phyloP scores from a whole-genome alignment of 2,113 vertebrate genomes.

The Monopterus albus region DNA sequence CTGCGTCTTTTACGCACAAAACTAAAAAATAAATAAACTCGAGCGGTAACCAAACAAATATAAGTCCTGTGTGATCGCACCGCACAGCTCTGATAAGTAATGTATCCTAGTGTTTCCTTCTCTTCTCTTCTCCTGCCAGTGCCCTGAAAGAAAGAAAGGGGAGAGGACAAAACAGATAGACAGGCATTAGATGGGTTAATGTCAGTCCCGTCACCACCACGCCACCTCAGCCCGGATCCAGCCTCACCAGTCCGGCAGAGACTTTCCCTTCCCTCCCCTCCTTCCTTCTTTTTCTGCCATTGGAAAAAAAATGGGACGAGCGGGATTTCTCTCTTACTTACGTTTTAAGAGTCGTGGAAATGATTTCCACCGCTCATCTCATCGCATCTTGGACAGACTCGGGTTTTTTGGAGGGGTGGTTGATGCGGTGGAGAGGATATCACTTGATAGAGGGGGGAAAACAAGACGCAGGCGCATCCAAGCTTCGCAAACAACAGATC shows the following conservation, averaged over 20 bases:
- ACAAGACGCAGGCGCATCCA: conserved; percentile 84
- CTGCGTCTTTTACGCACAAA: conserved; percentile 72
- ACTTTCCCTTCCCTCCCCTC: conserved; percentile 85
- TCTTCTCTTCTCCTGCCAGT: conserved; percentile 51
- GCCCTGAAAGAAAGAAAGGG: conserved; percentile 81
- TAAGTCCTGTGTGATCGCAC: conserved; percentile 72
- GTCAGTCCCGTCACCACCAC: conserved; percentile 89
- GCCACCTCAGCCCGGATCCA: conserved; percentile 92
- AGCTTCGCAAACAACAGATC: conserved; percentile 82
- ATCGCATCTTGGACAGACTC: conserved; percentile 71
- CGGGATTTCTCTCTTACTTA: conserved; percentile 73
- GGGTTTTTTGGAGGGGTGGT: conserved; percentile 75
- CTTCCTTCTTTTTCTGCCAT: conserved; percentile 53
- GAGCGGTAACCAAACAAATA: conserved; percentile 68
- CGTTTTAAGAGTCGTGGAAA: conserved; percentile 78
- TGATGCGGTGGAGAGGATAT: conserved; percentile 78
- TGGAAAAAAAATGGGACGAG: conserved; percentile 38
- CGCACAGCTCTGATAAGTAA: conserved; percentile 68
- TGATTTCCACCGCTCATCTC: conserved; percentile 78
- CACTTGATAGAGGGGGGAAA: conserved; percentile 78
- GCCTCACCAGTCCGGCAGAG: conserved; percentile 85
- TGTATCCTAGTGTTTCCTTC: conserved; percentile 63
- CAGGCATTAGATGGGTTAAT: conserved; percentile 90
- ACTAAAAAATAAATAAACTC: conserved; percentile 71
- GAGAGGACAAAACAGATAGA: conserved; percentile 77